phyloP scores from a whole-genome alignment of 2,888 invertebrate genomes.

The Daptonema setosum region DNA sequence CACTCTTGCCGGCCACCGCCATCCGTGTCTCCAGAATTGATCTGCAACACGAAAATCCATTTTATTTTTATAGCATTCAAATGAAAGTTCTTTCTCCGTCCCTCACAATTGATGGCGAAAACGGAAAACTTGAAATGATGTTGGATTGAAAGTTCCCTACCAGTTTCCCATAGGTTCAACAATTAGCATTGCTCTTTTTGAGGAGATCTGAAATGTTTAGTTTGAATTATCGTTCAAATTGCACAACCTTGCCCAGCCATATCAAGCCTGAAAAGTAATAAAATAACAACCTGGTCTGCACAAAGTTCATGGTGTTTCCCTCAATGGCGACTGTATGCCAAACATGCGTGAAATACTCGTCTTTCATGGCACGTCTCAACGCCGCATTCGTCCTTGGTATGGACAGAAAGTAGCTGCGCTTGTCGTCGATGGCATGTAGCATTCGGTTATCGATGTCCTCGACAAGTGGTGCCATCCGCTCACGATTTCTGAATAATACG shows the following conservation, averaged over 20 bases:
- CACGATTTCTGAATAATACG: slow-evolving; percentile 39
- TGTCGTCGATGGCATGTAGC: slow-evolving; percentile 55
- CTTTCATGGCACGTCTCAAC: slow-evolving; percentile 52
- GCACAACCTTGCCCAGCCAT: too few species aligned
- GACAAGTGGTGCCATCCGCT: slow-evolving; percentile 59
- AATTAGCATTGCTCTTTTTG: too few species aligned
- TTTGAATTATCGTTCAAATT: too few species aligned
- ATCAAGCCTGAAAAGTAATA: too few species aligned
- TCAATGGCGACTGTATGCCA: slow-evolving; percentile 92
- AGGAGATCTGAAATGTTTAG: too few species aligned
- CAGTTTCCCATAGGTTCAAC: too few species aligned
- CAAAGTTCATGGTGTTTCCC: slow-evolving; percentile 82
- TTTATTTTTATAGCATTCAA: too few species aligned
- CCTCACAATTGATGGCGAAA: too few species aligned
- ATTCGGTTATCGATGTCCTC: slow-evolving; percentile 63
- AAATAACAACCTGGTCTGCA: slow-evolving; percentile 56
- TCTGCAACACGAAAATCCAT: slow-evolving; percentile 5
- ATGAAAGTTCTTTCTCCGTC: too few species aligned
- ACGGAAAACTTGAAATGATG: too few species aligned
- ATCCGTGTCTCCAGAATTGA: slow-evolving; percentile 58
- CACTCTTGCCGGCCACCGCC: slow-evolving; percentile 60
- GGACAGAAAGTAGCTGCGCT: slow-evolving; percentile 58
- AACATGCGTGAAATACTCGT: slow-evolving; percentile 76
- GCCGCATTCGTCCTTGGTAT: slow-evolving; percentile 9
- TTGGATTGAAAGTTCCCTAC: too few species aligned